Base-by-base conservation (phyloP, 2,113 vertebrate genomes). In the Macaca nemestrina region DNA sequence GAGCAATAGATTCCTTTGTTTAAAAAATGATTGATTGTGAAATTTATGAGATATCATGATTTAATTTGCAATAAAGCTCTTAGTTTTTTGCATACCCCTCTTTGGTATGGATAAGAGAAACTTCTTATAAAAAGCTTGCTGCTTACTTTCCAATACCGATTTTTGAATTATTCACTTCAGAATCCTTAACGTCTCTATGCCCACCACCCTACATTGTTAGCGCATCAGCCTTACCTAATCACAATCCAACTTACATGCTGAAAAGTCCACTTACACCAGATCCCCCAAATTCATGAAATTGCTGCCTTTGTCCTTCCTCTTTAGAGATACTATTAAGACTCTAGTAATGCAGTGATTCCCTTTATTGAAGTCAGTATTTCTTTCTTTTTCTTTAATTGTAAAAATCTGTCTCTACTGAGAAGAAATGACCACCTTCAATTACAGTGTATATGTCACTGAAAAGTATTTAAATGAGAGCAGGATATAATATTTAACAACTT, bases 361-460 rank as follows among this genome's bases (percentile, higher is more conserved):
- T 40, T 95, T 75, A 92, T 38, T 81, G 59, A 76, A 87, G 61
- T 89, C 50, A 89, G 50, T 35, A 61, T 80, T 75, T 88, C n/a
- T 25, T 50, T 32, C 52, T 68, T 72, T 92, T 84, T 59, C 68
- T 90, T 93, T 50, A 50, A 83, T 43, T 22, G 2, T 52, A 84
- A 90, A 93, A 87, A 7, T 95, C 78, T 78, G 7, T 55, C 38
- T 94, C 16, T 87, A 7, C 30, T 61, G 32, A 61, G 30, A 79
- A 80, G 93, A 96, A 97, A 95, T 38, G 2, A 93, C 1, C 14
- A 94, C 45, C 9, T 70, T 92, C 20, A 55, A 89, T 61, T 30
- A 52, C 27, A 48, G 4, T 72, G 13, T 5, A 18, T 40, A n/a
- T 45, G 23, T 16, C 20, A 52, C 30, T 52, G 68, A 35, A 78